Base-by-base conservation (phyloP, 2,113 vertebrate genomes). In the Dolichallabes microphthalmus region DNA sequence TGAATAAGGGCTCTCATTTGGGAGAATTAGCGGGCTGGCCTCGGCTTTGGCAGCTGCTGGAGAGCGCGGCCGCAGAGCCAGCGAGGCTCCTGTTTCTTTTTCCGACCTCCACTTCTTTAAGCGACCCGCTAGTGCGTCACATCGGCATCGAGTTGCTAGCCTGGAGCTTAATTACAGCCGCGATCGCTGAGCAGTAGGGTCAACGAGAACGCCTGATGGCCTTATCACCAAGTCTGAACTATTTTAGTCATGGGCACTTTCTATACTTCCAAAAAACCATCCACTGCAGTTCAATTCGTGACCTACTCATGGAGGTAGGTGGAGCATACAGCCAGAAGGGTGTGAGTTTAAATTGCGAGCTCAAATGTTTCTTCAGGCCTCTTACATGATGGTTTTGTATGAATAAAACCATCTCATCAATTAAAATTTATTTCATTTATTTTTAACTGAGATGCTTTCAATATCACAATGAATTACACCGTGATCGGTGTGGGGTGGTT, bases 121-220 rank as follows among this genome's bases (percentile, higher is more conserved):
- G 88, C 91, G 88, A 87, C 87, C 87, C 90, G 87, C 87, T 88
- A 92, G 90, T 94, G 92, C 92, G 92, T 94, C 94, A 94, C 90
- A 82, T 91, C 92, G 91, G 92, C 91, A 90, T 94, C 91, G 87
- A 85, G 92, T 93, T 94, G 92, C 93, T 89, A 90, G 90, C 90
- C 86, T 80, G 88, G 85, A 89, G 90, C 78, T 84, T 91, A 92
- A 91, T 93, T 92, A 92, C 86, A 89, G 90, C 86, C 88, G 52
- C 88, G 85, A 88, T 88, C 88, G 83, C 27, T 88, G 85, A 82
- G 53, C 71, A 60, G 76, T 32, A 6, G 81, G 80, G 80, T 86
- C 90, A 92, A 90, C 71, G 83, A 89, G 82, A 92, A 92, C 88
- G 75, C 87, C 88, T 88, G 73, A 76, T 78, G 87, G 85, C 69